Evolutionary conservation across 2,113 vertebrate genomes (phyloP).

Genomic region (Sphaerodactylus townsendi): DNA sequence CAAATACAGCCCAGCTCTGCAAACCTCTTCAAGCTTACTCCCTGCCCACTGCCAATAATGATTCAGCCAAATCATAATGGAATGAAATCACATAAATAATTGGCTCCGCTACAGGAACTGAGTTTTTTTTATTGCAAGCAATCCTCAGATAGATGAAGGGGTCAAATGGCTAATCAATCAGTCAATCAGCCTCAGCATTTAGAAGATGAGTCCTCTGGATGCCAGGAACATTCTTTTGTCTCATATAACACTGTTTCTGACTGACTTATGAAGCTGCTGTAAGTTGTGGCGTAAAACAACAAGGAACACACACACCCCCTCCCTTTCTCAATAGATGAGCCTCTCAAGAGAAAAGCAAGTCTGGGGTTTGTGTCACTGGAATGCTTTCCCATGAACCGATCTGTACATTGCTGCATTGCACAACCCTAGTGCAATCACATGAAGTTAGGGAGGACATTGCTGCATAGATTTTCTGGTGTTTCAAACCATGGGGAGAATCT

Average conservation of each 20-base stretch:
- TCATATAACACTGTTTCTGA: not conserved
- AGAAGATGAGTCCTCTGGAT: not conserved
- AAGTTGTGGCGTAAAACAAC: not conserved
- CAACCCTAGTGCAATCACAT: too few species aligned
- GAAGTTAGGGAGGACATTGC: not conserved
- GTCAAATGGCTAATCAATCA: not conserved
- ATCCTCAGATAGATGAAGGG: not conserved
- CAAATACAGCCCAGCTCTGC: not conserved
- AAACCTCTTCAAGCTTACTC: not conserved
- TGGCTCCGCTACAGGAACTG: not conserved
- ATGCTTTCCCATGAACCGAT: not conserved
- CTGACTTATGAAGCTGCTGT: not conserved
- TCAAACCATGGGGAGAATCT: not conserved
- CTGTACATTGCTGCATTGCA: not conserved
- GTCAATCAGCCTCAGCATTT: not conserved
- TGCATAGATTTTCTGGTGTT: not conserved
- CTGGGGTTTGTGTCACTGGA: not conserved
- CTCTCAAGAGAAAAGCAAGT: not conserved
- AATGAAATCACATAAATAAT: not conserved
- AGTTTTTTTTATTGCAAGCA: not conserved
- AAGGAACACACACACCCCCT: not conserved
- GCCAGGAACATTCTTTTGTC: not conserved
- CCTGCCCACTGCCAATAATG: not conserved
- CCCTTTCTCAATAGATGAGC: not conserved
- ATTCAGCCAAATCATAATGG: not conserved